phyloP scores from a whole-genome alignment of 1,140 invertebrate genomes.

The Zaprionus kolodkinae region DNA sequence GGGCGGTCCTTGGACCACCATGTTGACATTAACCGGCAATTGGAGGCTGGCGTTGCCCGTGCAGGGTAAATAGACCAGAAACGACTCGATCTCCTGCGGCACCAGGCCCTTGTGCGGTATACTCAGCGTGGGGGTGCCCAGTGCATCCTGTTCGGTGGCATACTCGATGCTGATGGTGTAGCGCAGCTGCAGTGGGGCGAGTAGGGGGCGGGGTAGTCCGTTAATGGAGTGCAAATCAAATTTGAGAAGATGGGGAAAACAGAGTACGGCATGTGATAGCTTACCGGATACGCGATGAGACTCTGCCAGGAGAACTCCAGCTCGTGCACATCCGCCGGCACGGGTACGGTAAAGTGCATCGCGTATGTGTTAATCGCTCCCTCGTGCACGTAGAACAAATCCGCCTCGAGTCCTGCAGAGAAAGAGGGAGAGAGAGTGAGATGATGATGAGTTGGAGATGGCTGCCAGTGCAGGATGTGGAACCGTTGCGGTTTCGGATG shows the following conservation, averaged over 20 bases:
- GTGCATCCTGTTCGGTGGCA: slow-evolving; percentile 89
- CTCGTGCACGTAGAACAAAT: slow-evolving; percentile 93
- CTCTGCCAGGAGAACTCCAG: slow-evolving; percentile 92
- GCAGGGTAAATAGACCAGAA: slow-evolving; percentile 90
- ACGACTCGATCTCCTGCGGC: slow-evolving; percentile 90
- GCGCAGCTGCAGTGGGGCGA: slow-evolving; percentile 86
- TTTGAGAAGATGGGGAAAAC: slow-evolving; percentile 29
- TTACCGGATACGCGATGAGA: slow-evolving; percentile 90
- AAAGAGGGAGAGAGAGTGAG: slow-evolving; percentile 11
- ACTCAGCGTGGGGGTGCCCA: slow-evolving; percentile 91
- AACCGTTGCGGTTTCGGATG: slow-evolving; percentile 54
- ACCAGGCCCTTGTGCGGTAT: slow-evolving; percentile 91
- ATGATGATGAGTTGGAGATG: slow-evolving; percentile 7
- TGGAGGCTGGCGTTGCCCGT: slow-evolving; percentile 87
- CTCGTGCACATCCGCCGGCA: slow-evolving; percentile 86
- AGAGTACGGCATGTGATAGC: slow-evolving; percentile 11
- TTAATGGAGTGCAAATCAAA: slow-evolving; percentile 69
- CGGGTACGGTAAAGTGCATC: slow-evolving; percentile 93
- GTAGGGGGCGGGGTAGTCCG: slow-evolving; percentile 51
- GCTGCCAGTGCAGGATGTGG: neutral
- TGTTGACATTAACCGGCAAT: slow-evolving; percentile 93
- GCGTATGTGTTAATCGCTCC: slow-evolving; percentile 96
- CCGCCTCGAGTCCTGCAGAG: slow-evolving; percentile 90
- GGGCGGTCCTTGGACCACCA: slow-evolving; percentile 88
- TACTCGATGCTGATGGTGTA: slow-evolving; percentile 92